Conservation (phyloP, 2,888 invertebrate species). For the Nysson spinosus region DNA sequence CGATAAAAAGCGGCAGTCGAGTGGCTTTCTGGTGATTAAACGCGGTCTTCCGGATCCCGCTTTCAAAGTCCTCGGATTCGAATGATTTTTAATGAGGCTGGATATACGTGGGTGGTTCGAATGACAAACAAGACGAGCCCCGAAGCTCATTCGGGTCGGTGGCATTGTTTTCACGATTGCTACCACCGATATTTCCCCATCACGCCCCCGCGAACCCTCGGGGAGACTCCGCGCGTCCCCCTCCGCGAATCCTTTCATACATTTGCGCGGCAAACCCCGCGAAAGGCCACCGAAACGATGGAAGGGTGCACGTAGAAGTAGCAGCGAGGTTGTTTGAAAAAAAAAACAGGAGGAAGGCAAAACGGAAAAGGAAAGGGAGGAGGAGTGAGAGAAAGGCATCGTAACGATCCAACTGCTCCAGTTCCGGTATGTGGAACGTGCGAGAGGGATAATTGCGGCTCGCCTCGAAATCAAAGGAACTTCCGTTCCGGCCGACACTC, state of each 20-base stretch:
- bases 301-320: background rate
- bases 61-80: conserved; percentile 23
- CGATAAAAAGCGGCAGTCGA: conserved; percentile 31
- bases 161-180: conserved; percentile 41
- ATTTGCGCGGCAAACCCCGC: conserved; percentile 40
- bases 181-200: conserved; percentile 24
- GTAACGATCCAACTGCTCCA: conserved; percentile 58
- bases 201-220: conserved; percentile 6
- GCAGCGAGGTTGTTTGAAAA: too few species aligned
- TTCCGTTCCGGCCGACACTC: conserved; percentile 49
- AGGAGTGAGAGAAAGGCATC: conserved; percentile 29
- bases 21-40: conserved; percentile 34
- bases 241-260: conserved; percentile 40
- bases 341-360: background rate
- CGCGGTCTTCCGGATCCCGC: conserved; percentile 37
- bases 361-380: background rate
- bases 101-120: conserved; percentile 19
- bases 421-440: conserved; percentile 58
- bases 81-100: conserved; percentile 45
- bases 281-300: conserved; percentile 12
- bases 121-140: conserved; percentile 25
- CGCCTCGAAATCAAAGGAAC: conserved; percentile 57
- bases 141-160: conserved; percentile 25
- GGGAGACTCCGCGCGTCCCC: conserved; percentile 17
- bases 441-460: conserved; percentile 60